These are phyloP conservation scores for Fragum sueziense DNA, from an alignment of 2,888 invertebrate species.

Conservation along the genomic window DNA sequence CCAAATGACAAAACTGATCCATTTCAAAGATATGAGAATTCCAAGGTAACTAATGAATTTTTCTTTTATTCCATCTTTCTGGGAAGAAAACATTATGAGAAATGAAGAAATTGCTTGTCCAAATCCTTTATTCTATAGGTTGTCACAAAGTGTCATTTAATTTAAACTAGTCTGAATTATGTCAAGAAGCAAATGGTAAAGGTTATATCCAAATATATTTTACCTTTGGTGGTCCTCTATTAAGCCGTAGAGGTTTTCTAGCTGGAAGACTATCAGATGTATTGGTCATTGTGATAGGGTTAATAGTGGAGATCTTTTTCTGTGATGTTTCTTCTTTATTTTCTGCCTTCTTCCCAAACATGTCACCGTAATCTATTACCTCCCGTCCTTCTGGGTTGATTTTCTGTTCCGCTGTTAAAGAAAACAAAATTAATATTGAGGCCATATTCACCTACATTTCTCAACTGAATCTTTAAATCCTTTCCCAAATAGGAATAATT, in stretches of 20 bases:
- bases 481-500: too few relatives aligned
- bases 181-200: neutral
- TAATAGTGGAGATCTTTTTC: neutral
- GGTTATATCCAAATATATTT: too few relatives aligned
- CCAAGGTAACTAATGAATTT: neutral
- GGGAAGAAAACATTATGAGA: neutral
- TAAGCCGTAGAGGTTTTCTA: conserved; percentile 19
- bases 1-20: neutral
- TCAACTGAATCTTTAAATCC: too few relatives aligned
- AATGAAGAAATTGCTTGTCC: neutral
- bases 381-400: conserved; percentile 41
- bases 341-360: conserved; percentile 41
- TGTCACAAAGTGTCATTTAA: neutral
- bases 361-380: conserved; percentile 54
- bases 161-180: neutral
- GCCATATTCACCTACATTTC: too few relatives aligned
- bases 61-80: neutral
- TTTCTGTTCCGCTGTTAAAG: neutral
- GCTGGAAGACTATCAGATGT: neutral
- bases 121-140: neutral
- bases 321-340: conserved; percentile 6
- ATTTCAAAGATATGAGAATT: neutral
- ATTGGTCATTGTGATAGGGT: neutral
- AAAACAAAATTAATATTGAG: too few relatives aligned
- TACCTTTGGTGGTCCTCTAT: conserved; percentile 58